Percentiles rank a stretch among this genome's conserved stretches.
phyloP scores from a whole-genome alignment of 2,797 vertebrate genomes.

The Muscicapa comitata region DNA sequence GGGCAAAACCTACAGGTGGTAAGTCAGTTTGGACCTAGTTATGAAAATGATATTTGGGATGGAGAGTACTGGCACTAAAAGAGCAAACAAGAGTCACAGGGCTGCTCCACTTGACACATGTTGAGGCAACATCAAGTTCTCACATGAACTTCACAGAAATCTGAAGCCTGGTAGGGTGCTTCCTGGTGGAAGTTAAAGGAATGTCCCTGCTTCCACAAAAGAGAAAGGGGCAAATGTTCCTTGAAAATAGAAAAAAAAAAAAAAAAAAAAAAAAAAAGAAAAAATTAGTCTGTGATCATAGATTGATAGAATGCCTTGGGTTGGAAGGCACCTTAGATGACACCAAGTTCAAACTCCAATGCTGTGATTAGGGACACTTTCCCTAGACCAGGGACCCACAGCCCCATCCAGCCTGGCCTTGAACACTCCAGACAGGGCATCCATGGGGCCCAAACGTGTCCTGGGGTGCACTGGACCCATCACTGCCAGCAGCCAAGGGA shows the following conservation, averaged over 20 bases:
- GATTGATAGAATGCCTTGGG: background rate
- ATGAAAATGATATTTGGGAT: background rate
- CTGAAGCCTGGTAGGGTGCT: background rate
- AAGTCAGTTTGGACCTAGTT: background rate
- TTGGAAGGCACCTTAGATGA: background rate
- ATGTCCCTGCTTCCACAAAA: too few species aligned
- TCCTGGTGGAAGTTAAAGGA: background rate
- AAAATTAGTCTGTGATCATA: background rate
- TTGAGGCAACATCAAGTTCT: background rate
- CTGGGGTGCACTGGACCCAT: background rate
- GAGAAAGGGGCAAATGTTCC: too few species aligned
- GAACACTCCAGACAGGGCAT: background rate
- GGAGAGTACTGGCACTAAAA: background rate
- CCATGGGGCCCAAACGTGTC: fast-evolving
- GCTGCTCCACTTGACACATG: fast-evolving
- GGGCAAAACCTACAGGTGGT: background rate
- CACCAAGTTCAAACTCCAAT: fast-evolving
- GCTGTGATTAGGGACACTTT: background rate
- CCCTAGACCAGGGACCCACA: background rate
- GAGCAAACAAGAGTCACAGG: background rate
- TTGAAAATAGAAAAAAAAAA: too few species aligned
- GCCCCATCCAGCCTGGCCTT: background rate
- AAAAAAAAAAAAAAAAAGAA: background rate
- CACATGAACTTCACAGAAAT: background rate
- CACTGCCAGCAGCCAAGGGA: fast-evolving